These are phyloP conservation scores for Perdita meconis DNA, from an alignment of 2,888 invertebrate genomes.

Conservation along the genomic window DNA sequence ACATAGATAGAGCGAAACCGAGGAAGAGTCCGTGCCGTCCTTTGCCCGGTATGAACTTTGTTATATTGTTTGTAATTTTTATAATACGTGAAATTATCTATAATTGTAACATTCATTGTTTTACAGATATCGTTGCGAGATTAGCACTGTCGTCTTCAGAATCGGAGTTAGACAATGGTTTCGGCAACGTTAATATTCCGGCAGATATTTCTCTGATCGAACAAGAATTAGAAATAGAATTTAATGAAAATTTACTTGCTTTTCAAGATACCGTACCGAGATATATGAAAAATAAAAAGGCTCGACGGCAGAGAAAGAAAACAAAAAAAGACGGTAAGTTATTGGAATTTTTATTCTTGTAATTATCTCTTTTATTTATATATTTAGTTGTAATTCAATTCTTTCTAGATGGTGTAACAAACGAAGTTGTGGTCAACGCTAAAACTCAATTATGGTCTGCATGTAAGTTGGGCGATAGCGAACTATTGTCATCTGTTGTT, in stretches of 20 bases:
- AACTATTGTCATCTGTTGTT: constrained; percentile 76
- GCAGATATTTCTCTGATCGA: constrained; percentile 66
- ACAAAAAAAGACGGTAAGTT: constrained; percentile 70
- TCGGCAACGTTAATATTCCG: constrained; percentile 55
- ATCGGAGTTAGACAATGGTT: constrained; percentile 75
- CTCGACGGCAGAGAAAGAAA: constrained; percentile 76
- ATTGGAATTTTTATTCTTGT: neutral
- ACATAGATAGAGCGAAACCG: constrained; percentile 80
- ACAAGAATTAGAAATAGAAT: constrained; percentile 81
- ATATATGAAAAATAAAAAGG: constrained; percentile 78
- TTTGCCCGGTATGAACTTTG: constrained; percentile 73
- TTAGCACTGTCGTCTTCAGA: constrained; percentile 78
- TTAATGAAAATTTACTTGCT: constrained; percentile 83
- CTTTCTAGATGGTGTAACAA: constrained; percentile 63
- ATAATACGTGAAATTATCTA: neutral
- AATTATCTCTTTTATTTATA: neutral
- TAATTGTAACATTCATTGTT: neutral
- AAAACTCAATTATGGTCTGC: constrained; percentile 85
- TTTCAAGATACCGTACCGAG: constrained; percentile 84
- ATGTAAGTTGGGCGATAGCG: constrained; percentile 83
- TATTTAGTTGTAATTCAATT: constrained; percentile 10
- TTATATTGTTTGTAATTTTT: neutral
- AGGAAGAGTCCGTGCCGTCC: constrained; percentile 80
- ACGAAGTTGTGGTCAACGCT: constrained; percentile 83
- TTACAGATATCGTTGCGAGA: constrained; percentile 76